Evolutionary conservation across 1,140 invertebrate genomes (phyloP), one percentile per base, ranked within the genome.

Genomic region (Tachypleus tridentatus): DNA sequence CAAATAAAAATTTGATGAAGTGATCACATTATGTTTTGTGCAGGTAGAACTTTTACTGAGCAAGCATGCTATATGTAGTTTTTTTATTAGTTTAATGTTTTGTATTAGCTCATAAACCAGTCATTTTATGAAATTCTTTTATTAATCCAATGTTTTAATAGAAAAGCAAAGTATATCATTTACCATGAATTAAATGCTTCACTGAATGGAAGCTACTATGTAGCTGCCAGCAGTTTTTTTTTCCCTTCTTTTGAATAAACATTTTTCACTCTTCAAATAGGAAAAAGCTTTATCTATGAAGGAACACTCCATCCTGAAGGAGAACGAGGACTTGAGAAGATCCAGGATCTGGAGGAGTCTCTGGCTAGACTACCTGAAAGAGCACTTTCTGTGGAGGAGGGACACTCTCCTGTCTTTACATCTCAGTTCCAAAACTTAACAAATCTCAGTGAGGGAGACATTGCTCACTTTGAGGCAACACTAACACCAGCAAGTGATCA

Each of bases 381-480:
- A 49, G 80, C 79, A 67, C 76, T 82, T n/a, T 77, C 82, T 4
- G 87, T 89, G 52, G 75, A 76, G 67, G 79, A 82, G 51, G 90
- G 90, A 11, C 85, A 89, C 74, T 84, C 91, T 66, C 91, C 92
- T 56, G 83, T 88, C 51, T 95, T 95, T 71, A 93, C 89, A 29
- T 90, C 88, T 2, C 85, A 91, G 75, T 92, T 91, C 75, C 82
- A 88, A 71, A 86, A 91, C 70, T 80, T 93, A 58, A 80, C 80
- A 5, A 89, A 92, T 71, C 79, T 94, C 10, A 87, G 83, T 8
- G 91, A 94, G 80, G 90, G 91, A 56, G 90, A 94, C 77, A 87
- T 93, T 70, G 91, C 91, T 72, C 91, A 94, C 74, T 96, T 95
- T 75, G 93, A 97, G 78, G 93, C 91, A 10, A 91, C 89, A 54